phyloP scores from a whole-genome alignment of 2,888 invertebrate species.

The Ornithoptera alexandrae region DNA sequence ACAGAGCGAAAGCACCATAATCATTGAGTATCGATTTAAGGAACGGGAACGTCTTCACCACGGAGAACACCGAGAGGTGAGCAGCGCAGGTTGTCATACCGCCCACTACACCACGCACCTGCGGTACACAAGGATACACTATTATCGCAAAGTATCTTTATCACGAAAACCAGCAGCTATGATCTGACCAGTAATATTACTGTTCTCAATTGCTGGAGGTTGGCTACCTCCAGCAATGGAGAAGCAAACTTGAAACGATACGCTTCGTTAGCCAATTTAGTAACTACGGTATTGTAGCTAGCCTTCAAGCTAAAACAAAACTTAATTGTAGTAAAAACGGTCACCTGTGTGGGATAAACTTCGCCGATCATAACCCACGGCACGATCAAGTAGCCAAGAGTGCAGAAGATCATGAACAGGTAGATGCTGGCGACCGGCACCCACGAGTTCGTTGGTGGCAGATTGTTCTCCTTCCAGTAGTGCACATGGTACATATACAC shows the following conservation, averaged over 20 bases:
- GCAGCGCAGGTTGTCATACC: constrained; percentile 84
- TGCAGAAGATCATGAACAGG: constrained; percentile 81
- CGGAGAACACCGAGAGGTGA: constrained; percentile 82
- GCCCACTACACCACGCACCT: constrained; percentile 84
- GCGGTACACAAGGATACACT: constrained; percentile 23
- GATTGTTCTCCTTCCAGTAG: constrained; percentile 67
- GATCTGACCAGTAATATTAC: too few species aligned
- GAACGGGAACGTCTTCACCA: constrained; percentile 84
- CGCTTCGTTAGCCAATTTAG: too few species aligned
- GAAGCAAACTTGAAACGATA: too few species aligned
- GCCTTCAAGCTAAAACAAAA: too few species aligned
- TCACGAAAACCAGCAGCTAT: too few species aligned
- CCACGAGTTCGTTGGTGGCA: constrained; percentile 75
- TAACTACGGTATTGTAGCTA: too few species aligned
- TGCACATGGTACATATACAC: constrained; percentile 80
- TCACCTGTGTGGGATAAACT: constrained; percentile 83
- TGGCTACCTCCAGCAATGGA: too few species aligned
- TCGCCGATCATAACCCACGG: constrained; percentile 89
- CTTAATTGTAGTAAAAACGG: neutral
- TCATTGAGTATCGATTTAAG: constrained; percentile 70
- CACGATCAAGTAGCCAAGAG: constrained; percentile 83
- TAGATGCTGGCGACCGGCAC: constrained; percentile 82
- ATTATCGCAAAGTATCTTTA: neutral
- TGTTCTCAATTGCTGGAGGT: too few species aligned
- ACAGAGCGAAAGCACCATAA: constrained; percentile 82